phyloP scores from a whole-genome alignment of 2,888 invertebrate genomes.

The Mythimna loreyi region DNA sequence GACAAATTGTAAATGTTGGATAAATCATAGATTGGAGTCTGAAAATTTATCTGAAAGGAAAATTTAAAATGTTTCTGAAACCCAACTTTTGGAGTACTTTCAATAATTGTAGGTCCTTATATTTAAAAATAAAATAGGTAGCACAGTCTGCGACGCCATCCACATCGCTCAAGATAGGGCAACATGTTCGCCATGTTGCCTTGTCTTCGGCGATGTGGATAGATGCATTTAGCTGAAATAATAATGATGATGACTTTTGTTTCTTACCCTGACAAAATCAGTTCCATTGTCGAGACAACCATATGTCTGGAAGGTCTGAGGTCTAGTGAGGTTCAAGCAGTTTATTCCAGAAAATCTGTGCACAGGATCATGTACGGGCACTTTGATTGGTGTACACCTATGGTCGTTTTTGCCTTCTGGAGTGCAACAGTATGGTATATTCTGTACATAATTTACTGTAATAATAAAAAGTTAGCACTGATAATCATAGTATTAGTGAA shows the following conservation, averaged over 20 bases:
- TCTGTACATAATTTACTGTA: background rate
- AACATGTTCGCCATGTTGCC: too few species aligned
- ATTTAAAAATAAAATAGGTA: too few species aligned
- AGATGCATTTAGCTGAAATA: too few species aligned
- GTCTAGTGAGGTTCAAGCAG: background rate
- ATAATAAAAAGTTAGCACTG: background rate
- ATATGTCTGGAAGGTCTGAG: background rate
- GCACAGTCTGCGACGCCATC: too few species aligned
- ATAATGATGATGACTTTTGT: too few species aligned
- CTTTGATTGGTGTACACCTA: background rate
- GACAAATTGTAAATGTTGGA: slow-evolving; percentile 36
- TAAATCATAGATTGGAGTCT: slow-evolving; percentile 39
- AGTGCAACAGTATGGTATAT: background rate
- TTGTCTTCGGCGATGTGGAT: too few species aligned
- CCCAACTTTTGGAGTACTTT: too few species aligned
- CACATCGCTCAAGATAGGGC: too few species aligned
- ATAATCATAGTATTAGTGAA: background rate
- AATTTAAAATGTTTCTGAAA: too few species aligned
- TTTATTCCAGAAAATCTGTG: background rate
- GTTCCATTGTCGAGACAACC: background rate
- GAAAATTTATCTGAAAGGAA: slow-evolving; percentile 45
- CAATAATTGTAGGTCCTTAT: too few species aligned
- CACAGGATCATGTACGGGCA: background rate
- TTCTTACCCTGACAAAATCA: background rate
- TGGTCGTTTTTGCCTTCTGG: background rate